A percentile compares a stretch with the other conserved stretches of the same genome.
Evolutionary conservation across 2,888 invertebrate genomes (phyloP).

Genomic region (Atherix ibis): DNA sequence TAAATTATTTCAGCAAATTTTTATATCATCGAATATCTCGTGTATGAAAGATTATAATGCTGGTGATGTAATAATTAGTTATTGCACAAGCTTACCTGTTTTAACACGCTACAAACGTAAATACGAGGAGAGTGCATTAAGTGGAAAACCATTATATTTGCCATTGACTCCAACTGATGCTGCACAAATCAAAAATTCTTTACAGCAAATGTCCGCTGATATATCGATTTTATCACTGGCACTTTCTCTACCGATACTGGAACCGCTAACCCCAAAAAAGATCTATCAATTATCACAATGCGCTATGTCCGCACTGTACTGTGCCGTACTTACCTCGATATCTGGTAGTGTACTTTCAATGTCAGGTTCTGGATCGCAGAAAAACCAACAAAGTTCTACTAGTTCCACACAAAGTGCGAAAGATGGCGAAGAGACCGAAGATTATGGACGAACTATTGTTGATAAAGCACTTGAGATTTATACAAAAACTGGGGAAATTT

Average conservation of each 20-base stretch:
- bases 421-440: slow-evolving; percentile 62
- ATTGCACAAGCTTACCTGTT: slow-evolving; percentile 61
- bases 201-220: slow-evolving; percentile 68
- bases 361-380: slow-evolving; percentile 40
- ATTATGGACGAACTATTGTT: slow-evolving; percentile 65
- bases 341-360: slow-evolving; percentile 43
- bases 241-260: slow-evolving; percentile 70
- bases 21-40: slow-evolving; percentile 60
- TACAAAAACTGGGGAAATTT: slow-evolving; percentile 60
- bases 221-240: slow-evolving; percentile 65
- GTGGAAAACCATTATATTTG: slow-evolving; percentile 47
- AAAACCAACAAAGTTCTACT: slow-evolving; percentile 24
- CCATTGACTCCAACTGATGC: slow-evolving; percentile 58
- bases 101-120: slow-evolving; percentile 38
- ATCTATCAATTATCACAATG: slow-evolving; percentile 67
- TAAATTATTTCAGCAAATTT: slow-evolving; percentile 45
- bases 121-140: slow-evolving; percentile 35
- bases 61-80: slow-evolving; percentile 63
- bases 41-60: slow-evolving; percentile 68
- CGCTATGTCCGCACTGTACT: slow-evolving; percentile 69
- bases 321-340: slow-evolving; percentile 56
- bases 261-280: slow-evolving; percentile 73
- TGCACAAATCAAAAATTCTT: slow-evolving; percentile 48
- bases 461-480: slow-evolving; percentile 80
- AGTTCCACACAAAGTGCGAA: slow-evolving; percentile 15